Conservation (phyloP, 2,113 vertebrate species). For the Herpetotheres cachinnans region DNA sequence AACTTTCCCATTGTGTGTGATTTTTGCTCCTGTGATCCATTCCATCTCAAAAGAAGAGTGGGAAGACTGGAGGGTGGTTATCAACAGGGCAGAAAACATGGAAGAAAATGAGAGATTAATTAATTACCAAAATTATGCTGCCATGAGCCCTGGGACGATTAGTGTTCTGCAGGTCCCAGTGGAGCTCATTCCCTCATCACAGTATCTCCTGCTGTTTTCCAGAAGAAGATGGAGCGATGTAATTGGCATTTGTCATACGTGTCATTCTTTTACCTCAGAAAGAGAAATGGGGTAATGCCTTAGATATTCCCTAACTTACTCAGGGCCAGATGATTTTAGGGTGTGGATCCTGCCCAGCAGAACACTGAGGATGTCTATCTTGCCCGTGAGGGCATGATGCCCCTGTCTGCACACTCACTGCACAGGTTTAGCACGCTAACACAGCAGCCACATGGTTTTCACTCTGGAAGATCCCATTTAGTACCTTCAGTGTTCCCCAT, state of each 20-base stretch:
- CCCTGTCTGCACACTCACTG: not conserved
- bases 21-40: not conserved
- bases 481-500: not conserved
- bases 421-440: not conserved
- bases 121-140: not conserved
- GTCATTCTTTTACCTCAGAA: not conserved
- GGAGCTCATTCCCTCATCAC: not conserved
- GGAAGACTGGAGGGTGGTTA: not conserved
- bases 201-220: not conserved
- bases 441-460: not conserved
- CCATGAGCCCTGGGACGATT: not conserved
- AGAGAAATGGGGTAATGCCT: not conserved
- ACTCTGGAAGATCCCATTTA: not conserved
- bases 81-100: not conserved
- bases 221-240: not conserved
- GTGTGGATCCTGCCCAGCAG: not conserved
- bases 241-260: not conserved
- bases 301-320: not conserved
- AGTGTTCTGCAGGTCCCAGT: not conserved
- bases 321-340: not conserved
- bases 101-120: not conserved
- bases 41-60: not conserved
- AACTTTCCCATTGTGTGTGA: not conserved
- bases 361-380: not conserved
- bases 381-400: fast-evolving